phyloP scores from a whole-genome alignment of 1,140 invertebrate species.

The Lethrus apterus region DNA sequence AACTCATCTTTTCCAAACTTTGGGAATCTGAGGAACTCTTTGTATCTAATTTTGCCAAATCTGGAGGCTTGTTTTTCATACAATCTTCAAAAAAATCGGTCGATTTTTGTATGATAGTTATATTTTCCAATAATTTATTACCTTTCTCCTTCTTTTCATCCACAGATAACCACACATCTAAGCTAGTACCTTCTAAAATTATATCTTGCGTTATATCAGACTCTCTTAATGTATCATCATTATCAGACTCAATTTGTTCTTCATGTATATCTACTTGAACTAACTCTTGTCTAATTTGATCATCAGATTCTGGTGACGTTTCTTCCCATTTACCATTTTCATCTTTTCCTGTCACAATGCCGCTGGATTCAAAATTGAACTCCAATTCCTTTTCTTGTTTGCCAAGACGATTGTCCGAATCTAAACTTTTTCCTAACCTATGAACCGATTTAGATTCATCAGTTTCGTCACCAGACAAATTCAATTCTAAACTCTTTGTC shows the following conservation, averaged over 20 bases:
- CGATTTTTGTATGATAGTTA: conserved; percentile 37
- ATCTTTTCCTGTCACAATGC: conserved; percentile 33
- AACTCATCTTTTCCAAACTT: conserved; percentile 36
- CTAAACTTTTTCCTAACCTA: conserved; percentile 38
- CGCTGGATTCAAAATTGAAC: conserved; percentile 53
- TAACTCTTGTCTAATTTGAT: conserved; percentile 44
- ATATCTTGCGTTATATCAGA: conserved; percentile 31
- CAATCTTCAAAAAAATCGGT: conserved; percentile 40
- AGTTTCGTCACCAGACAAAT: conserved; percentile 27
- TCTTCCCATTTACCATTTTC: conserved; percentile 25
- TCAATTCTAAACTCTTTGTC: conserved; percentile 56
- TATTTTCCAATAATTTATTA: conserved; percentile 39
- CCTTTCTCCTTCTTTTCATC: conserved; percentile 29
- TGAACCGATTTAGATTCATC: conserved; percentile 26
- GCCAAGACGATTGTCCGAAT: conserved; percentile 33
- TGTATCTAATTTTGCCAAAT: conserved; percentile 30
- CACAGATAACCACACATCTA: conserved; percentile 43
- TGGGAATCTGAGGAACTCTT: conserved; percentile 38
- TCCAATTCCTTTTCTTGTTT: conserved; percentile 41
- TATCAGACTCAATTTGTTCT: conserved; percentile 14
- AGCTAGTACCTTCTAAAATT: conserved; percentile 41
- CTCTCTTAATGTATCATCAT: conserved; percentile 15
- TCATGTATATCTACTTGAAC: conserved; percentile 39
- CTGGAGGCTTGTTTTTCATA: conserved; percentile 32
- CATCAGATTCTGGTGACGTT: conserved; percentile 33